Conservation (phyloP, 2,888 invertebrate species). For the Choristoneura rosaceana region DNA sequence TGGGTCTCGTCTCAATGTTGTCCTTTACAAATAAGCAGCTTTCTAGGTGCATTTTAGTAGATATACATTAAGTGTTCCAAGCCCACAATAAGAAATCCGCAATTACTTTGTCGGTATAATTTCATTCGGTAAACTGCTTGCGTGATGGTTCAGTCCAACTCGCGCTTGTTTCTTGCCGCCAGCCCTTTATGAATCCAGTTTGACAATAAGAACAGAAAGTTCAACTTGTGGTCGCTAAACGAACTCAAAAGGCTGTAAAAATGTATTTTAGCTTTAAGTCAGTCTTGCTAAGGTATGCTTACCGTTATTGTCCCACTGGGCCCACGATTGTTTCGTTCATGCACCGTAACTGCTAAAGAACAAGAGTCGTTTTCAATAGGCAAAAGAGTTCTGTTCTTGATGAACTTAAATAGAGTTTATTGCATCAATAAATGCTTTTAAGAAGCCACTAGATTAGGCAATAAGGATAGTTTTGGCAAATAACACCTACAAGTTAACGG, state of each 20-base stretch:
- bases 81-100: too few species aligned
- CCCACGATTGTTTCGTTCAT: constrained; percentile 43
- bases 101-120: too few species aligned
- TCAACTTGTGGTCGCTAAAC: background rate
- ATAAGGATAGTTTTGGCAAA: constrained; percentile 13
- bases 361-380: background rate
- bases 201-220: constrained; percentile 8
- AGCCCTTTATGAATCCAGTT: constrained; percentile 10
- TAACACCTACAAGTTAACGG: constrained; percentile 27
- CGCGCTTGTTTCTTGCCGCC: background rate
- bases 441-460: constrained; percentile 8
- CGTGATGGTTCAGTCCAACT: background rate
- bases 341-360: constrained; percentile 3
- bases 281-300: constrained; percentile 9
- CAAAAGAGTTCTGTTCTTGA: background rate
- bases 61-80: too few species aligned
- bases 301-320: constrained; percentile 50
- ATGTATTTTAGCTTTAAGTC: constrained; percentile 1
- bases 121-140: background rate
- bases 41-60: too few species aligned
- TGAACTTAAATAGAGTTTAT: constrained; percentile 21
- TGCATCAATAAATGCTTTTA: constrained; percentile 20
- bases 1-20: too few species aligned
- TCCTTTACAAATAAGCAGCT: too few species aligned
- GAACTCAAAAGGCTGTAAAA: constrained; percentile 12